These are phyloP conservation scores for Eulithis prunata DNA, from an alignment of 2,888 invertebrate species.

Conservation along the genomic window DNA sequence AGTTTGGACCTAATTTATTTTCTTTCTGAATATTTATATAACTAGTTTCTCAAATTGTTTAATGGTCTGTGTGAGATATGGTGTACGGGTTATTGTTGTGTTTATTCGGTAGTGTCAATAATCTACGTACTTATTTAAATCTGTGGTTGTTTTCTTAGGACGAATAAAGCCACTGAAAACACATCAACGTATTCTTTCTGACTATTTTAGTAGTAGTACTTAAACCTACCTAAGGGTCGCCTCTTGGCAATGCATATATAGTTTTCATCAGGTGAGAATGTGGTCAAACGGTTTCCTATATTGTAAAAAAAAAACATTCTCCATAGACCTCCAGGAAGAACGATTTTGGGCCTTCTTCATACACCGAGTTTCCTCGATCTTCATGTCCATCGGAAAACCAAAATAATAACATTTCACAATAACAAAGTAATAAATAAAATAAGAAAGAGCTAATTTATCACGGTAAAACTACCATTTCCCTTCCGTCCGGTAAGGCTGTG, in stretches of 20 bases:
- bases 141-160: conserved; percentile 20
- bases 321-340: too few relatives aligned
- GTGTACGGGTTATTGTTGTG: conserved; percentile 8
- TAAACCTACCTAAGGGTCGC: too few relatives aligned
- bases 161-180: conserved; percentile 1
- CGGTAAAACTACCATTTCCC: conserved; percentile 26
- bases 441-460: conserved; percentile 31
- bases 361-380: too few relatives aligned
- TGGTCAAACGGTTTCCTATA: too few relatives aligned
- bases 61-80: conserved; percentile 21
- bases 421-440: conserved; percentile 20
- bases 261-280: too few relatives aligned
- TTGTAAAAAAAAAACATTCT: too few relatives aligned
- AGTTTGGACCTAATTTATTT: conserved; percentile 16
- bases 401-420: background rate
- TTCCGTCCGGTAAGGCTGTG: conserved; percentile 14
- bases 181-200: background rate
- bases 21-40: conserved; percentile 18
- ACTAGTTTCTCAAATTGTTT: conserved; percentile 18
- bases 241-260: too few relatives aligned
- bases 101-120: conserved; percentile 10
- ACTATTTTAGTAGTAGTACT: background rate
- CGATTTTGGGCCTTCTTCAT: too few relatives aligned
- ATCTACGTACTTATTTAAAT: conserved; percentile 9
- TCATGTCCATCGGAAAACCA: too few relatives aligned